Conservation (phyloP, 2,797 vertebrate genomes). For the Parauchenoglanis ngamensis region DNA sequence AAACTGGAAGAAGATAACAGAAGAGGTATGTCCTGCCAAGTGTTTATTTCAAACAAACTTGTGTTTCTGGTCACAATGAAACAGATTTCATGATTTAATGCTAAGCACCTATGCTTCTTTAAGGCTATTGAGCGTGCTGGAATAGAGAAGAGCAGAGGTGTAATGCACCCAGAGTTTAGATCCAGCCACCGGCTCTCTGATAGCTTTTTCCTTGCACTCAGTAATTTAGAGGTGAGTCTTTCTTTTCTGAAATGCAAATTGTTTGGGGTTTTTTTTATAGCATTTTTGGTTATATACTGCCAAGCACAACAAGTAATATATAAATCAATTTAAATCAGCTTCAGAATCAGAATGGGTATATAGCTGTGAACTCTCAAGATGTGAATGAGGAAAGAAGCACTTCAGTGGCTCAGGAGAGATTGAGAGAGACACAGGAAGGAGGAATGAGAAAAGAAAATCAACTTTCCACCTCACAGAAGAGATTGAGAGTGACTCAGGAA, state of each 20-base stretch:
- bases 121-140: slow-evolving; percentile 59
- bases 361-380: slow-evolving; percentile 49
- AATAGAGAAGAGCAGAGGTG: slow-evolving; percentile 25
- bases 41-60: not conserved
- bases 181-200: slow-evolving; percentile 42
- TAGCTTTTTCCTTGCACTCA: slow-evolving; percentile 46
- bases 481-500: slow-evolving; percentile 16
- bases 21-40: slow-evolving; percentile 73
- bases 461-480: slow-evolving; percentile 59
- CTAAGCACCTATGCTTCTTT: not conserved
- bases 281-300: not conserved
- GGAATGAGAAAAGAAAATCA: not conserved
- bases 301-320: not conserved
- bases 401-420: slow-evolving; percentile 4
- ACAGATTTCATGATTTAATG: not conserved
- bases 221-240: slow-evolving; percentile 46
- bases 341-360: slow-evolving; percentile 62
- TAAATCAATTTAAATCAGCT: not conserved
- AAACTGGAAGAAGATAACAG: slow-evolving; percentile 80
- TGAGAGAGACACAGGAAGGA: slow-evolving; percentile 20
- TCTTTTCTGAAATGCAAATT: not conserved
- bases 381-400: slow-evolving; percentile 33
- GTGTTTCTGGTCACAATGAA: not conserved
- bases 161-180: slow-evolving; percentile 39
- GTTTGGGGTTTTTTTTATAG: not conserved